These are phyloP conservation scores for Psix sp. DNA, from an alignment of 1,140 invertebrate genomes.

Conservation along the genomic window DNA sequence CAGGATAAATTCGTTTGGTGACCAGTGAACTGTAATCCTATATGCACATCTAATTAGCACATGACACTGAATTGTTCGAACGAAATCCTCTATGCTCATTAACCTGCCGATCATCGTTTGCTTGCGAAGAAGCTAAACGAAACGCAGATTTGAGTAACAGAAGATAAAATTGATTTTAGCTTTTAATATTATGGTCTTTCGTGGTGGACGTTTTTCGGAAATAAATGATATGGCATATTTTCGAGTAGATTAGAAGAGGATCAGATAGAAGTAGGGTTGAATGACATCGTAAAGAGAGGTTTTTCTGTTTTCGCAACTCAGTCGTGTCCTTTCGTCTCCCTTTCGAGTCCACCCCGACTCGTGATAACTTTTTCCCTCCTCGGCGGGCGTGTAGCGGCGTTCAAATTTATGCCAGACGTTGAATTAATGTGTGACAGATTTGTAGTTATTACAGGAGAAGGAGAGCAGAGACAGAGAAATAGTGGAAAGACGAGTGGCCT, in stretches of 20 bases:
- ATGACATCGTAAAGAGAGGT: conserved; percentile 2
- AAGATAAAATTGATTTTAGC: no score
- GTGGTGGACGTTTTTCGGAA: no score
- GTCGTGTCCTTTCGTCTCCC: conserved; percentile 36
- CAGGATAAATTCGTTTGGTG: conserved; percentile 30
- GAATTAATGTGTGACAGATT: conserved; percentile 78
- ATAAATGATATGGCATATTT: no score
- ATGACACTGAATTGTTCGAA: no score
- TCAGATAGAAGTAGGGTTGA: background rate
- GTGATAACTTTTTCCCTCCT: conserved; percentile 54
- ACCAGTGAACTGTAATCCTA: conserved; percentile 24
- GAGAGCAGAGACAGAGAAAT: conserved; percentile 36
- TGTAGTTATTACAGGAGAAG: conserved; percentile 74
- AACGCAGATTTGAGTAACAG: no score
- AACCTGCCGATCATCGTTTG: no score
- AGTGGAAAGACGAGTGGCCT: conserved; percentile 66
- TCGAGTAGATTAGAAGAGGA: conserved; percentile 11
- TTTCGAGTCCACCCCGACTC: conserved; percentile 43
- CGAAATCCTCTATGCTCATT: no score
- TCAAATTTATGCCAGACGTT: conserved; percentile 76
- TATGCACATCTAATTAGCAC: no score
- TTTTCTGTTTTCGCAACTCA: conserved; percentile 52
- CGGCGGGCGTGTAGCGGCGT: conserved; percentile 51
- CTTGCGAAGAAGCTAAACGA: no score
- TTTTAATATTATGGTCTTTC: no score